A percentile compares a stretch with the other conserved stretches of the same genome.
Evolutionary conservation across 2,113 vertebrate genomes (phyloP).

Genomic region (Tetrao urogallus): DNA sequence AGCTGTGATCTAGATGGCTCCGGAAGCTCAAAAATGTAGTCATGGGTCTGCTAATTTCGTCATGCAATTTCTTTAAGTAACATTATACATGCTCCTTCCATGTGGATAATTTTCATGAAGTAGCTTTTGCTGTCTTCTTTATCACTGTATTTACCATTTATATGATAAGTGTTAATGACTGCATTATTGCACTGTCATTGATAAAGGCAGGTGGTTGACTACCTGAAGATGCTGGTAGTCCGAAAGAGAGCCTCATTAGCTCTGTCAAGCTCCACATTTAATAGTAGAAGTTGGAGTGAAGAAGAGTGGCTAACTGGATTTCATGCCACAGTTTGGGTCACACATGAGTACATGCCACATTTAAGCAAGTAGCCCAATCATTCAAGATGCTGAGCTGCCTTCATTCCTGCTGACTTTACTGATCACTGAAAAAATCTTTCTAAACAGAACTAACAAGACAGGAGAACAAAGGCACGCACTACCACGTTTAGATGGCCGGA

Average conservation of each 20-base stretch:
- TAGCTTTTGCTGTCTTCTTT: neutral
- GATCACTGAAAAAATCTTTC: neutral
- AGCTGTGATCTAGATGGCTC: neutral
- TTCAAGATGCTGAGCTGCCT: neutral
- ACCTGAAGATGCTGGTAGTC: neutral
- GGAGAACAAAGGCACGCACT: neutral
- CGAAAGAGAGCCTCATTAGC: neutral
- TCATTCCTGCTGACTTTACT: neutral
- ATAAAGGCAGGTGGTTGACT: neutral
- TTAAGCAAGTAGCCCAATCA: neutral
- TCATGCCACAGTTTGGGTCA: neutral
- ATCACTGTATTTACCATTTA: neutral
- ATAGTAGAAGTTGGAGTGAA: accelerated
- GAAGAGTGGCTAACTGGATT: neutral
- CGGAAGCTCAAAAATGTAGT: neutral
- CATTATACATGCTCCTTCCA: neutral
- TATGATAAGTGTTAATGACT: neutral
- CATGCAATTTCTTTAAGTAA: neutral
- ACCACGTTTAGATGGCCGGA: neutral
- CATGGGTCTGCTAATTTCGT: neutral
- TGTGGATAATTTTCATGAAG: neutral
- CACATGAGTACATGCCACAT: neutral
- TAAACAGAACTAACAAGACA: neutral
- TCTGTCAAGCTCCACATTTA: neutral
- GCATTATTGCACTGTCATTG: neutral